Base-by-base conservation (phyloP, 2,888 invertebrate species). In the Tenthredo livida region DNA sequence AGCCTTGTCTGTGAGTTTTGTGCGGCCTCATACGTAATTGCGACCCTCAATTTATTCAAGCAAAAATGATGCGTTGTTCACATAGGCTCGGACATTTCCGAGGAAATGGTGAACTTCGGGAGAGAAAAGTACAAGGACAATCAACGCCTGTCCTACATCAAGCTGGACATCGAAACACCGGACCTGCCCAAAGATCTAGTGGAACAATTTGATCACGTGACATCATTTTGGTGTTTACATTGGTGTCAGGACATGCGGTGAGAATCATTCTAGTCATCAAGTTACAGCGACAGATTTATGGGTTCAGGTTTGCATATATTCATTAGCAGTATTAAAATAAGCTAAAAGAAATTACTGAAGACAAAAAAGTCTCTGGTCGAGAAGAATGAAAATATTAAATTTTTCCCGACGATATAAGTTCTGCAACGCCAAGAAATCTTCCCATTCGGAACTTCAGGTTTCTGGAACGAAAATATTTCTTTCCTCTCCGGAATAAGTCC, bases 181-280 rank as follows among this genome's bases (percentile, higher is more conserved):
- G 91, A 94, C 29, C 87, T 96, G 77, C 95, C 95, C 0, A 90
- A 92, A 0, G 93, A 95, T 25, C 89, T 95, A 75, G 89, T 93
- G n/a, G 94, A 93, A 84, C 90, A 93, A 43, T 97, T 96, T 89
- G 95, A 96, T 90, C 96, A 97, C 90, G 95, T 95, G 0, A 95
- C 97, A 84, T 97, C 97, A 0, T 97, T 97, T 91, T 97, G 97
- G 91, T 96, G 97, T 86, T 93, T 97, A 5, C 97, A 97, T 90
- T 97, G 97, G 97, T 95, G 97, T 43, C 95, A 95, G 88, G 95
- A 97, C 90, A 96, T 96, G 92, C 94, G 95, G 96, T 96, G 94
- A 93, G 54, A 75, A 15, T n/a, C 7, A 78, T n/a, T 54, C 15
- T 17, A 21, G 37, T 50, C n/a, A 37, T 29, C 25, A 1, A 9